These are phyloP conservation scores for Lasiurus cinereus DNA, from an alignment of 2,113 vertebrate genomes.

Conservation along the genomic window DNA sequence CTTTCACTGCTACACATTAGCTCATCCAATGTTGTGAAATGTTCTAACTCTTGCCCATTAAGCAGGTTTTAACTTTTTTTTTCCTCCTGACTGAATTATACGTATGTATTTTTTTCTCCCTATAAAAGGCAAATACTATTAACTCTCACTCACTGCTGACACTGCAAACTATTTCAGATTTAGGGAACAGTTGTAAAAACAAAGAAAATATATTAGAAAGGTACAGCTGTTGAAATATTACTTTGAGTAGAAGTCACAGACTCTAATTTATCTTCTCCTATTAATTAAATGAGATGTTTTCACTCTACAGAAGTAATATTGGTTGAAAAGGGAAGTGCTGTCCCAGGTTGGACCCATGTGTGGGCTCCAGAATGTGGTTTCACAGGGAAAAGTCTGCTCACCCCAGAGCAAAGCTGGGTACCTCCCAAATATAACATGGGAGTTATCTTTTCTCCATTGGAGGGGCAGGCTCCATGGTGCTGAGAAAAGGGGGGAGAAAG, in stretches of 20 bases:
- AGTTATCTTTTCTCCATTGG: neutral
- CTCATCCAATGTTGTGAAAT: neutral
- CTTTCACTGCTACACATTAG: fast-evolving
- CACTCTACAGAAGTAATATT: fast-evolving
- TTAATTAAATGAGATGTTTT: neutral
- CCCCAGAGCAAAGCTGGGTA: neutral
- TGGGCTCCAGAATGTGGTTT: neutral
- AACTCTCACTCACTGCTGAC: neutral
- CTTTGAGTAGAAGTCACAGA: neutral
- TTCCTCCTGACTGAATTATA: neutral
- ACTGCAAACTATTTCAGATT: neutral
- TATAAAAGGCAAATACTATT: neutral
- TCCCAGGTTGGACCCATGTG: neutral
- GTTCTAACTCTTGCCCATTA: neutral
- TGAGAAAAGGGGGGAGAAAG: fast-evolving
- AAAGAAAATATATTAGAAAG: conserved; percentile 17
- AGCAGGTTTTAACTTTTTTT: neutral
- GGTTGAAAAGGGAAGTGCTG: neutral
- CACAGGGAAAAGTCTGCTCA: fast-evolving
- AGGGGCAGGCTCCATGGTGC: fast-evolving
- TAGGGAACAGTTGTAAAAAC: conserved; percentile 48
- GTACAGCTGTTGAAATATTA: neutral
- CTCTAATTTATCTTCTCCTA: neutral
- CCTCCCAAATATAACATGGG: neutral
- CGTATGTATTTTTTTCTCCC: neutral